phyloP scores from a whole-genome alignment of 2,113 vertebrate species.

The Labeo catla region DNA sequence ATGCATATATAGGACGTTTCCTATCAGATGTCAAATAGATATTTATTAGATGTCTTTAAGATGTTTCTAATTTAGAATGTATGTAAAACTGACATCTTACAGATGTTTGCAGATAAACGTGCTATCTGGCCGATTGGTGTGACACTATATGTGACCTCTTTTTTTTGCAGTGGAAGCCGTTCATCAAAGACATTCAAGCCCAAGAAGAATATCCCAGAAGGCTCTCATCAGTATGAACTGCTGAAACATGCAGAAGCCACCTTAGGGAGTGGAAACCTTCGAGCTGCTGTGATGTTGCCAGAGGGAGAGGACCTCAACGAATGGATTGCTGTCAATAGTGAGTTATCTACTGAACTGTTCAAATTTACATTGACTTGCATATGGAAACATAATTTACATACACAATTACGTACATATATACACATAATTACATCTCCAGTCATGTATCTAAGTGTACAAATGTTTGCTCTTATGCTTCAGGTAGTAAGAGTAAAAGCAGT shows the following conservation, averaged over 20 bases:
- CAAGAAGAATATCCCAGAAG: constrained; percentile 96
- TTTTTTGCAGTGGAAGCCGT: constrained; percentile 81
- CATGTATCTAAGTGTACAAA: background rate
- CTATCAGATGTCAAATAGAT: no score
- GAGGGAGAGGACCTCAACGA: constrained; percentile 97
- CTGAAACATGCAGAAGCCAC: constrained; percentile 95
- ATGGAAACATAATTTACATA: background rate
- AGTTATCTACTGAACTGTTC: constrained; percentile 63
- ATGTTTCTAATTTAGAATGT: no score
- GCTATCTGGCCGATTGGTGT: background rate
- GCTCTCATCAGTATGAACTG: constrained; percentile 95
- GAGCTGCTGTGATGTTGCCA: constrained; percentile 92
- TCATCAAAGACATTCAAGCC: constrained; percentile 97
- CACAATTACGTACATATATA: no score
- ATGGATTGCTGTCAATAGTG: constrained; percentile 97
- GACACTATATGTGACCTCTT: constrained; percentile 28
- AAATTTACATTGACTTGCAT: background rate
- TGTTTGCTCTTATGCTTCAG: background rate
- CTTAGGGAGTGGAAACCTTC: constrained; percentile 90
- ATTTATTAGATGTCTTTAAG: no score
- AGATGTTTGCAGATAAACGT: no score
- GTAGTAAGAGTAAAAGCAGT: background rate
- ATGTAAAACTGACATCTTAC: no score
- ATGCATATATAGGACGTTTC: no score
- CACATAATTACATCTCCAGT: background rate